These are phyloP conservation scores for Antheraea assamensis DNA, from an alignment of 2,888 invertebrate genomes.

Conservation along the genomic window DNA sequence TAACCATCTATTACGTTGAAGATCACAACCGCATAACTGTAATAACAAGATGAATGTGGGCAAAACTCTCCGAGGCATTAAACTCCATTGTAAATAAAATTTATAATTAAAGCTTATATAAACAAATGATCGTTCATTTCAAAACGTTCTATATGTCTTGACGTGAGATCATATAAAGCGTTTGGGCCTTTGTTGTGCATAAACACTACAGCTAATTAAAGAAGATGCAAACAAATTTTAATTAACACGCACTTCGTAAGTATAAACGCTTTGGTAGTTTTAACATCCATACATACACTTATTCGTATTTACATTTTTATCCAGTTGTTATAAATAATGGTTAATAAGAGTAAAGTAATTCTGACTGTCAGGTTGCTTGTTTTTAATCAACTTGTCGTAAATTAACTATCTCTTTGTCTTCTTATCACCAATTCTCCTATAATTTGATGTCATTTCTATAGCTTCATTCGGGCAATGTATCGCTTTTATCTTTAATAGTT, in stretches of 20 bases:
- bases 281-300: no score
- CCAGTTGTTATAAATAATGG: no score
- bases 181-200: conserved; percentile 14
- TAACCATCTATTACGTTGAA: neutral
- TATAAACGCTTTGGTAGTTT: neutral
- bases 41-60: conserved; percentile 6
- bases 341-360: no score
- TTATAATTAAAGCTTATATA: conserved; percentile 23
- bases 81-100: conserved; percentile 21
- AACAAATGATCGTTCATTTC: conserved; percentile 19
- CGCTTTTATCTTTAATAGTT: no score
- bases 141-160: conserved; percentile 17
- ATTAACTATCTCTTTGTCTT: neutral
- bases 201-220: conserved; percentile 12
- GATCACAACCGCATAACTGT: conserved; percentile 13
- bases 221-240: conserved; percentile 2
- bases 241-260: conserved; percentile 1
- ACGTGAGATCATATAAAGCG: conserved; percentile 19
- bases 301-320: no score
- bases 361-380: neutral
- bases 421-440: no score
- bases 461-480: neutral
- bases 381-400: neutral
- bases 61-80: conserved; percentile 21
- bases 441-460: neutral